Percentiles rank a stretch among this genome's conserved stretches.
Conservation (phyloP, 2,113 vertebrate species). For the Bettongia penicillata region DNA sequence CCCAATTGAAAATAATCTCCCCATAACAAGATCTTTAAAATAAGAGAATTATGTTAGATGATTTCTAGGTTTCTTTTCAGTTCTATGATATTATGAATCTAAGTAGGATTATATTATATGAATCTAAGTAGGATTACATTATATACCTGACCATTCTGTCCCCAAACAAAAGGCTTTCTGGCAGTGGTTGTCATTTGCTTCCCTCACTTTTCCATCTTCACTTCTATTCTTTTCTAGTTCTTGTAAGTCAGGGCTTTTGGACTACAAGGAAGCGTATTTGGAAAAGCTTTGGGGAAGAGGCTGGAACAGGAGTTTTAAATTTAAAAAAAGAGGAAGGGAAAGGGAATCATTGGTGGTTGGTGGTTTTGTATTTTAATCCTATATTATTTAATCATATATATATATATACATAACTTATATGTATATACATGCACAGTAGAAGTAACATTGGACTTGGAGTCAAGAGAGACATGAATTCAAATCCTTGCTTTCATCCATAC, state of each 20-base stretch:
- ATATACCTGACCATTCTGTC: not conserved
- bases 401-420: not conserved
- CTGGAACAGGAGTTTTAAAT: constrained; percentile 17
- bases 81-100: not conserved
- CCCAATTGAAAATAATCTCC: not conserved
- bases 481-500: not conserved
- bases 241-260: not conserved
- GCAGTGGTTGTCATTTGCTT: not conserved
- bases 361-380: not conserved
- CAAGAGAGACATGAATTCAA: not conserved
- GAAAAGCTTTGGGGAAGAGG: not conserved
- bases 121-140: not conserved
- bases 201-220: not conserved
- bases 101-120: not conserved
- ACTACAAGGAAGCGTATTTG: not conserved
- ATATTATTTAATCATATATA: not conserved
- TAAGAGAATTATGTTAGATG: not conserved
- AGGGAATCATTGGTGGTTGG: not conserved
- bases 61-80: not conserved
- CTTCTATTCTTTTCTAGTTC: not conserved
- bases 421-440: not conserved
- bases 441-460: not conserved
- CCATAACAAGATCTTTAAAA: not conserved
- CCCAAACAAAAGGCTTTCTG: not conserved
- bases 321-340: not conserved